Percentiles rank a stretch among this genome's conserved stretches.
phyloP scores from a whole-genome alignment of 2,888 invertebrate species.

The Papilio gigon region DNA sequence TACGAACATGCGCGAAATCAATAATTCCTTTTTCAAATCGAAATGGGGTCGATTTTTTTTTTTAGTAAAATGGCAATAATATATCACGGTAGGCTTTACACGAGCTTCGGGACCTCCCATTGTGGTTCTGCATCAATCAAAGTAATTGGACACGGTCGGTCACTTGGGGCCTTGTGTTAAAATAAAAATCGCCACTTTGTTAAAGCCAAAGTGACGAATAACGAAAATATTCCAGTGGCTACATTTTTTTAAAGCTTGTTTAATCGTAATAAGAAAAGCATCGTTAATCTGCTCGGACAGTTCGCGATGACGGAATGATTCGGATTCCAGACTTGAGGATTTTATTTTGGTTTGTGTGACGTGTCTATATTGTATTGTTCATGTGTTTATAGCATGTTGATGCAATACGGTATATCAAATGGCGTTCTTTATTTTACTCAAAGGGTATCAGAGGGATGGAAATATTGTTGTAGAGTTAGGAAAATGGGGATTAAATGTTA shows the following conservation, averaged over 20 bases:
- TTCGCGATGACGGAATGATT: neutral
- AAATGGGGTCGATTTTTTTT: slow-evolving; percentile 42
- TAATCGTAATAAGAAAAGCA: slow-evolving; percentile 27
- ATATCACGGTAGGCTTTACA: slow-evolving; percentile 48
- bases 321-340: neutral
- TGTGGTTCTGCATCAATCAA: slow-evolving; percentile 56
- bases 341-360: neutral
- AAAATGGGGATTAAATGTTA: too few relatives aligned
- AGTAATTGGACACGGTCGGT: slow-evolving; percentile 55
- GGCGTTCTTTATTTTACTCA: too few relatives aligned
- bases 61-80: slow-evolving; percentile 49
- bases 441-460: too few relatives aligned
- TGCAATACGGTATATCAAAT: too few relatives aligned
- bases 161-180: slow-evolving; percentile 45
- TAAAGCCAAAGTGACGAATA: slow-evolving; percentile 47
- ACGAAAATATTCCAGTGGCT: slow-evolving; percentile 43
- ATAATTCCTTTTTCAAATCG: slow-evolving; percentile 37
- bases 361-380: neutral
- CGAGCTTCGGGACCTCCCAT: slow-evolving; percentile 49
- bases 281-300: neutral
- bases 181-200: slow-evolving; percentile 46
- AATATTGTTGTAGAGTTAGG: too few relatives aligned
- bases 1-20: slow-evolving; percentile 33
- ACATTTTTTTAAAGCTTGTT: slow-evolving; percentile 4
- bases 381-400: neutral